A percentile compares a stretch with the other conserved stretches of the same genome.
Evolutionary conservation across 2,113 vertebrate species (phyloP).

Genomic region (Pluvialis apricaria): DNA sequence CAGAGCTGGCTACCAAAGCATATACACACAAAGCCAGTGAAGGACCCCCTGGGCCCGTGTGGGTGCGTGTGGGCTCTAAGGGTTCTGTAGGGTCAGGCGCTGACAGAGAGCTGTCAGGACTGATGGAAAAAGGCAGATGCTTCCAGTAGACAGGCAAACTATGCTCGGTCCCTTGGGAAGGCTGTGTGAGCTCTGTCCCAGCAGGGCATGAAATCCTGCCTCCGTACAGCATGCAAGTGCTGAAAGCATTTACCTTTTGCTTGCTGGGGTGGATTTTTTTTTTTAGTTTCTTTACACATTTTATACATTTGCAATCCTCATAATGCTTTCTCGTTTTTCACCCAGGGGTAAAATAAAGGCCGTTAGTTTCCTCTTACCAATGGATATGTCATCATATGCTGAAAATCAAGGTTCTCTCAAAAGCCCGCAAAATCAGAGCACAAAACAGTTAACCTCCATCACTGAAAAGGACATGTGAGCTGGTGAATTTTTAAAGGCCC

Average conservation of each 20-base stretch:
- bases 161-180: not conserved
- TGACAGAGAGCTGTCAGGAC: not conserved
- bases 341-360: conserved; percentile 88
- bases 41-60: not conserved
- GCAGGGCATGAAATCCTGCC: not conserved
- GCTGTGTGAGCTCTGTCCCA: rapidly evolving
- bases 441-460: conserved; percentile 70
- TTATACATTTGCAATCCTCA: not conserved
- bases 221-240: rapidly evolving
- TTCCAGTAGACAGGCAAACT: not conserved
- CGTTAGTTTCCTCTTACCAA: conserved; percentile 89
- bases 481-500: conserved; percentile 62
- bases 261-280: not conserved
- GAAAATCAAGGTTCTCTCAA: conserved; percentile 75
- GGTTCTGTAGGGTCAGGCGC: not conserved
- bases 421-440: conserved; percentile 63
- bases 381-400: conserved; percentile 69
- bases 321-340: conserved; percentile 24
- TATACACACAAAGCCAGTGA: not conserved
- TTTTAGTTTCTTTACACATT: not conserved
- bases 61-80: not conserved
- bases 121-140: not conserved
- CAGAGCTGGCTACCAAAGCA: not conserved
- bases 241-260: not conserved
- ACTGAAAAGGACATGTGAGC: conserved; percentile 77